These are phyloP conservation scores for Sylvia atricapilla DNA, from an alignment of 2,113 vertebrate species.

Conservation along the genomic window DNA sequence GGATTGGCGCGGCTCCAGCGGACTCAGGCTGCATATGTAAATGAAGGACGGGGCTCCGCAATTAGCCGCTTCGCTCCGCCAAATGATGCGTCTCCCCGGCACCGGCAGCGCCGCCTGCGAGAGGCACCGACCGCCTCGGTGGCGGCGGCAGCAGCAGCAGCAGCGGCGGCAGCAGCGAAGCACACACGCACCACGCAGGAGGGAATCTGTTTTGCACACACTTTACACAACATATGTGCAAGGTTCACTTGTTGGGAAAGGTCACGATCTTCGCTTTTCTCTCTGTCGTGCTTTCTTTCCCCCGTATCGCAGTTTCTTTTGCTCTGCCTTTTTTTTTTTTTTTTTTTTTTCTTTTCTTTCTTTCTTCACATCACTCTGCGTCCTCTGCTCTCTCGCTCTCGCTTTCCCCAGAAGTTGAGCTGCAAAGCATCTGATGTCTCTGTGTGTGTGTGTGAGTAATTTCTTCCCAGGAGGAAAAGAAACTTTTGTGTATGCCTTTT, in stretches of 20 bases:
- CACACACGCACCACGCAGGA: conserved; percentile 54
- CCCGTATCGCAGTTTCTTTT: conserved; percentile 53
- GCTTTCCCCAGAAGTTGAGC: neutral
- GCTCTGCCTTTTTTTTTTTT: neutral
- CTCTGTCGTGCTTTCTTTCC: neutral
- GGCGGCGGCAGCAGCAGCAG: neutral
- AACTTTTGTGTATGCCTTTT: conserved; percentile 33
- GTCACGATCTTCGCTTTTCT: conserved; percentile 63
- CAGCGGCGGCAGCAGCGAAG: neutral
- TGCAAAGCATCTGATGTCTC: conserved; percentile 5
- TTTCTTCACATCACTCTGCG: conserved; percentile 11
- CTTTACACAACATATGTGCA: conserved; percentile 76
- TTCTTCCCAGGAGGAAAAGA: conserved; percentile 9
- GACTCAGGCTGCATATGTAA: conserved; percentile 92
- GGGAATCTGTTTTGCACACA: conserved; percentile 50
- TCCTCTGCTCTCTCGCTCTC: neutral
- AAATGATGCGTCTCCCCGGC: conserved; percentile 82
- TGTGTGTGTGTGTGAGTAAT: neutral
- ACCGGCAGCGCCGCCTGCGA: conserved; percentile 68
- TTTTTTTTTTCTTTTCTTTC: neutral
- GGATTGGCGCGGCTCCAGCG: conserved; percentile 89
- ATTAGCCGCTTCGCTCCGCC: conserved; percentile 87
- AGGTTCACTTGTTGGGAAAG: conserved; percentile 73
- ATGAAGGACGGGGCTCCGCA: conserved; percentile 92
- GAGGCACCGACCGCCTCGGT: conserved; percentile 20